A percentile compares a stretch with the other conserved stretches of the same genome.
Evolutionary conservation across 2,113 vertebrate genomes (phyloP).

Genomic region (Arvicanthis niloticus): DNA sequence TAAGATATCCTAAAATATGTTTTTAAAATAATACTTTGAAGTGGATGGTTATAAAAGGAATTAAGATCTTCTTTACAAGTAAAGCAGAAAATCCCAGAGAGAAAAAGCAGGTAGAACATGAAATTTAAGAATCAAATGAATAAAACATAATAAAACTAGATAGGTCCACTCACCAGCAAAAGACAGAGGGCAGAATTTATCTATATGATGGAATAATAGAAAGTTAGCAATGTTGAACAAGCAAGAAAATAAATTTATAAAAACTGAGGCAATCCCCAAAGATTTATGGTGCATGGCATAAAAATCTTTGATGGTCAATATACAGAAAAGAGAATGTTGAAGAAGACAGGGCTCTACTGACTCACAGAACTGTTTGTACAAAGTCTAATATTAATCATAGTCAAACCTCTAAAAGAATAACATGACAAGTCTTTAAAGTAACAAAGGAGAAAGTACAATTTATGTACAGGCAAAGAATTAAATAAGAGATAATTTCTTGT

Average conservation of each 20-base stretch:
- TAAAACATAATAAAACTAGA: conserved; percentile 13
- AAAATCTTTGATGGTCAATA: neutral
- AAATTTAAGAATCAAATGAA: conserved; percentile 40
- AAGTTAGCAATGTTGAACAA: neutral
- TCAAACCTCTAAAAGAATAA: conserved; percentile 35
- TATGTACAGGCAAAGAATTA: neutral
- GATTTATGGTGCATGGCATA: neutral
- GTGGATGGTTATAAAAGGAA: conserved; percentile 28
- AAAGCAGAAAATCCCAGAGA: neutral
- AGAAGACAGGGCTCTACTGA: neutral
- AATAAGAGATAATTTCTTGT: conserved; percentile 32
- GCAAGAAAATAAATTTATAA: conserved; percentile 30
- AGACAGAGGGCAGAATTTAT: neutral
- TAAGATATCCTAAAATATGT: neutral
- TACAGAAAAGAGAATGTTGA: neutral
- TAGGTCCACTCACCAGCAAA: neutral
- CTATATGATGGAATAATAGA: neutral
- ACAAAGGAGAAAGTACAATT: neutral
- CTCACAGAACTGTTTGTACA: neutral
- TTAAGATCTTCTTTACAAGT: conserved; percentile 44
- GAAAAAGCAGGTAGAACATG: conserved; percentile 9
- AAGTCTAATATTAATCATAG: neutral
- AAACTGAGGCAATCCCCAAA: neutral
- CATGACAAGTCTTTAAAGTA: neutral
- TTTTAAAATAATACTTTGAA: neutral